These are phyloP conservation scores for Pseudorhiza aurosa DNA, from an alignment of 30 jellyfish, hydroid and myxozoan species.

Conservation along the genomic window DNA sequence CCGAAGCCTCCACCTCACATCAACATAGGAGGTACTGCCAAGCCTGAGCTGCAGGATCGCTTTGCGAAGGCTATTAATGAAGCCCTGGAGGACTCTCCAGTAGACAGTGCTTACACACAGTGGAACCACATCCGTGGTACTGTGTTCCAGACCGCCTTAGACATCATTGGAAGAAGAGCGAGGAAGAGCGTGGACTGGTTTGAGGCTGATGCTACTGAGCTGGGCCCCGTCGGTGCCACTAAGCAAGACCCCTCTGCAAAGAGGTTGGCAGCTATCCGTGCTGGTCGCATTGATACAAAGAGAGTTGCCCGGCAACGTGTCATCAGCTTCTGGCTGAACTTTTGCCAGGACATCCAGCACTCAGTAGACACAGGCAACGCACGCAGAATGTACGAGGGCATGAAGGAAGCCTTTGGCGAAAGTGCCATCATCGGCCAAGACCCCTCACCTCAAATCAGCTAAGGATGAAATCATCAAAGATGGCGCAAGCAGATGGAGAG, in stretches of 20 bases:
- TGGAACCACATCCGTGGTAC: no score
- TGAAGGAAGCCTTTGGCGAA: slow-evolving; percentile 46
- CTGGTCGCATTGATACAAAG: slow-evolving; percentile 18
- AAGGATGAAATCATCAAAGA: slow-evolving; percentile 30
- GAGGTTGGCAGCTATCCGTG: background rate
- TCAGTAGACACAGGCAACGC: slow-evolving; percentile 16
- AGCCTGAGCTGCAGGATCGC: no score
- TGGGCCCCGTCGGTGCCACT: slow-evolving; percentile 23
- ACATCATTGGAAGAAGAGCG: background rate
- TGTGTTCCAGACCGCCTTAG: no score
- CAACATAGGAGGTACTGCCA: no score
- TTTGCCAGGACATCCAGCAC: slow-evolving; percentile 23
- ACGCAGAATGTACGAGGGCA: slow-evolving; percentile 49
- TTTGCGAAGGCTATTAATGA: no score
- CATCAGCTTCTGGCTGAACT: slow-evolving; percentile 45
- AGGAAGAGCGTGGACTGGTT: background rate
- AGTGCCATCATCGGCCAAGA: slow-evolving; percentile 3
- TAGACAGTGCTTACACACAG: no score
- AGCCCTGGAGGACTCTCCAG: no score
- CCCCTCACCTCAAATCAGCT: slow-evolving; percentile 30
- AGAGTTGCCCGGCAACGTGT: slow-evolving; percentile 24
- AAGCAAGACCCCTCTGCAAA: slow-evolving; percentile 29
- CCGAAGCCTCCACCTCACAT: no score
- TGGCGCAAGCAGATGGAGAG: slow-evolving; percentile 52
- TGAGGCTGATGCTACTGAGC: background rate